Base-by-base conservation (phyloP, 92 coral and sea anemone species). In the Zoanthus gigantus region DNA sequence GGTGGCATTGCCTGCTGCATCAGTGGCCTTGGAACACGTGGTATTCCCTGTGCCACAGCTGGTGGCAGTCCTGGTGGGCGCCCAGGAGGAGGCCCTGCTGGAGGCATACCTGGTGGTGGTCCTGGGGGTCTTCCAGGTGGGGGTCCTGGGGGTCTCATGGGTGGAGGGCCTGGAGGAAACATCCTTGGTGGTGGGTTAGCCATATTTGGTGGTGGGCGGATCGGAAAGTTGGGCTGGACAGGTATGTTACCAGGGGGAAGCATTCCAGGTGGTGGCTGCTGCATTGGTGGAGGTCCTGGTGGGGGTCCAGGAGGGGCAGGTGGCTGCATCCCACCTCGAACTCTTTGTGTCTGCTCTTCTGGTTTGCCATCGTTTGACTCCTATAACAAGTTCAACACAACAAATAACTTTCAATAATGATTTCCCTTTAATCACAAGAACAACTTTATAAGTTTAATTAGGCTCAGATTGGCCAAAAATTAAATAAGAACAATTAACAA, bases 161-260 rank as follows among this genome's bases (percentile, higher is more conserved):
- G 99, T 86, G 99, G 99, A 31, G 99, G 99, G 44, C 99, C 99
- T 31, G 98, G 99, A 14, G 99, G 99, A 68, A 97, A 96, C 96
- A 95, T 89, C 31, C 98, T 93, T 72, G 96, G 97, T 30, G 90
- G 91, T 56, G 90, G 91, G 68, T 90, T 90, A 9, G 66, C 91
- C 92, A 93, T 93, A 90, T 90, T 84, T 30, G 98, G 97, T 30
- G 97, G 98, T 48, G 95, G 93, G 50, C 97, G 95, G 85, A 95
- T 94, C 50, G 88, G 90, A 68, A 96, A 97, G 93, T 97, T 95
- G 56, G 98, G 98, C 71, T 94, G 98, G 76, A 95, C 89, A 13
- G 96, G 91, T 69, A 91, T 86, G 12, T 88, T 89, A 77, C 91
- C 77, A 0, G 93, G 83, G 34, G 78, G 93, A 18, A 72, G 89